phyloP scores from a whole-genome alignment of 1,140 invertebrate genomes.

The Asbolus verrucosus region DNA sequence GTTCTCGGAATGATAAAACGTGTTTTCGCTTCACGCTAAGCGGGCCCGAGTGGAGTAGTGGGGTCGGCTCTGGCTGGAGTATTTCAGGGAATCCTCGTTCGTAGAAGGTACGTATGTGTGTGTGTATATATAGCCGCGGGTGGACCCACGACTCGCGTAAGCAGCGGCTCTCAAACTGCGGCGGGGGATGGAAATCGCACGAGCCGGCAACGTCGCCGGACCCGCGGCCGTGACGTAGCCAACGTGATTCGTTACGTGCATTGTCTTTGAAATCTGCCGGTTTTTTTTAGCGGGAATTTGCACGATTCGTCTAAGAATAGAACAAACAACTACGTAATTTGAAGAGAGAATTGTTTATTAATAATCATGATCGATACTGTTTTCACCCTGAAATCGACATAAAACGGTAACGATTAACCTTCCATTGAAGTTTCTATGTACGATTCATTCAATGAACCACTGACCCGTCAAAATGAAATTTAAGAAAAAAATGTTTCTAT shows the following conservation, averaged over 20 bases:
- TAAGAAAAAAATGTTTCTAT: too few species aligned
- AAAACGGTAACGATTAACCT: neutral
- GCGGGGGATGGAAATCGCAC: neutral
- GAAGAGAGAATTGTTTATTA: too few species aligned
- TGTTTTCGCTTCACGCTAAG: conserved; percentile 54
- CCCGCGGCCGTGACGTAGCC: too few species aligned
- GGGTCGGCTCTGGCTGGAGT: conserved; percentile 42
- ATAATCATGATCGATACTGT: too few species aligned
- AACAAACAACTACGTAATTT: too few species aligned
- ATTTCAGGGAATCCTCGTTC: conserved; percentile 52
- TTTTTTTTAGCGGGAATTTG: too few species aligned
- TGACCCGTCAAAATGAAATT: neutral
- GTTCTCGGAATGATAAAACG: conserved; percentile 53
- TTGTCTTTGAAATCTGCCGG: too few species aligned
- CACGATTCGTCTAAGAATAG: too few species aligned
- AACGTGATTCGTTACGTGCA: too few species aligned
- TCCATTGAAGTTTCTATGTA: neutral
- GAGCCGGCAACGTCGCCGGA: neutral
- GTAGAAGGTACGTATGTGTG: conserved; percentile 46
- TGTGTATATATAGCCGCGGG: conserved; percentile 33
- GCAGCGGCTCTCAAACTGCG: conserved; percentile 21
- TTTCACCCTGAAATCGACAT: too few species aligned
- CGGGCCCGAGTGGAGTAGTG: conserved; percentile 45
- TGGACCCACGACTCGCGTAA: conserved; percentile 31
- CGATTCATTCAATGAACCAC: neutral